These are phyloP conservation scores for Poecile montanus DNA, from an alignment of 2,797 vertebrate species.

Conservation along the genomic window DNA sequence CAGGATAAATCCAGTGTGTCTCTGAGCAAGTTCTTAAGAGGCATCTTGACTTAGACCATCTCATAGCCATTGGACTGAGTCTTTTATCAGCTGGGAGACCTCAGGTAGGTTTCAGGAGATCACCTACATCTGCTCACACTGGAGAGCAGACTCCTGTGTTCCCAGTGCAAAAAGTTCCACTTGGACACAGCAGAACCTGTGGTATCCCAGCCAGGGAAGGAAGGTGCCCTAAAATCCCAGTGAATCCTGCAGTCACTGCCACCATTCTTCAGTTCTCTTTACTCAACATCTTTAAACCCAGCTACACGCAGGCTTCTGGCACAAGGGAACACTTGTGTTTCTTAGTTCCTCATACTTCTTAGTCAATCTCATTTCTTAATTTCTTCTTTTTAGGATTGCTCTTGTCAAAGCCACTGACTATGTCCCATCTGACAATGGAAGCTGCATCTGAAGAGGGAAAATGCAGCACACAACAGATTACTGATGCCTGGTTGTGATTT, in stretches of 20 bases:
- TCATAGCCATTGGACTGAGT: background rate
- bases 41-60: background rate
- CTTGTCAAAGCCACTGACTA: background rate
- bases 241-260: background rate
- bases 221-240: background rate
- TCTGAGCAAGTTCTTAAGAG: background rate
- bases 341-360: background rate
- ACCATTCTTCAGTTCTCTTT: background rate
- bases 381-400: background rate
- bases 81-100: background rate
- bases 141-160: background rate
- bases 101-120: background rate
- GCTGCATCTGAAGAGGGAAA: background rate
- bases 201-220: background rate
- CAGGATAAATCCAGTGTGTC: background rate
- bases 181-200: background rate
- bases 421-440: background rate
- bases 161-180: background rate
- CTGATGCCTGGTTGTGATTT: conserved; percentile 35
- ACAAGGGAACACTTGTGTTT: background rate
- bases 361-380: background rate
- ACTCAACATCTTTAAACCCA: background rate
- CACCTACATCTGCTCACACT: background rate
- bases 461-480: conserved; percentile 24
- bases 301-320: background rate